Evolutionary conservation across 2,888 invertebrate species (phyloP).

Genomic region (Napeogenes sylphis): DNA sequence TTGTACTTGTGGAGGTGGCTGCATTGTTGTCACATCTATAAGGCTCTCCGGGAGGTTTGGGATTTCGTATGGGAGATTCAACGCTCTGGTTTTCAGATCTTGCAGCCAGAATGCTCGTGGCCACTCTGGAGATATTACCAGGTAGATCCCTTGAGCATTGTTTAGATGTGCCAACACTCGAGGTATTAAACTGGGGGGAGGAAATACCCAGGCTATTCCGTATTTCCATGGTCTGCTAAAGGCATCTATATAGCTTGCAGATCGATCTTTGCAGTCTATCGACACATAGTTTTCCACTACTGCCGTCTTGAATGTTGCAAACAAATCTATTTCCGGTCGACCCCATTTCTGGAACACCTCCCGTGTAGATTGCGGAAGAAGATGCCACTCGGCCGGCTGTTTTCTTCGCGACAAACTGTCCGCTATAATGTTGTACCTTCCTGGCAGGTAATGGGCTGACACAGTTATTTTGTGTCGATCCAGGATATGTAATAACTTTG

Average conservation of each 20-base stretch:
- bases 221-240: constrained; percentile 18
- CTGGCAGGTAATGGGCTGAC: constrained; percentile 27
- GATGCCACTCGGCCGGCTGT: constrained; percentile 31
- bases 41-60: constrained; percentile 17
- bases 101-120: constrained; percentile 21
- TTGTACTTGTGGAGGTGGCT: constrained; percentile 17
- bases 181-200: constrained; percentile 22
- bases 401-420: constrained; percentile 25
- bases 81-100: constrained; percentile 14
- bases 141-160: constrained; percentile 17
- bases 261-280: constrained; percentile 14
- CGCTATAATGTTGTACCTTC: constrained; percentile 25
- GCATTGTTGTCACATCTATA: constrained; percentile 23
- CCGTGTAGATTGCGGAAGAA: constrained; percentile 17
- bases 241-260: constrained; percentile 17
- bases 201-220: constrained; percentile 24
- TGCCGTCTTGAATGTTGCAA: constrained; percentile 19
- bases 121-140: constrained; percentile 18
- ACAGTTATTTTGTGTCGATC: constrained; percentile 20
- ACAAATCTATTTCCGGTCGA: constrained; percentile 27
- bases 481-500: constrained; percentile 4
- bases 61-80: constrained; percentile 17
- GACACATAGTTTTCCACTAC: constrained; percentile 24
- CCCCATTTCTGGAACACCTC: constrained; percentile 30
- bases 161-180: constrained; percentile 24